These are phyloP conservation scores for Papilio aristodemus DNA, from an alignment of 1,140 invertebrate genomes.

Conservation along the genomic window DNA sequence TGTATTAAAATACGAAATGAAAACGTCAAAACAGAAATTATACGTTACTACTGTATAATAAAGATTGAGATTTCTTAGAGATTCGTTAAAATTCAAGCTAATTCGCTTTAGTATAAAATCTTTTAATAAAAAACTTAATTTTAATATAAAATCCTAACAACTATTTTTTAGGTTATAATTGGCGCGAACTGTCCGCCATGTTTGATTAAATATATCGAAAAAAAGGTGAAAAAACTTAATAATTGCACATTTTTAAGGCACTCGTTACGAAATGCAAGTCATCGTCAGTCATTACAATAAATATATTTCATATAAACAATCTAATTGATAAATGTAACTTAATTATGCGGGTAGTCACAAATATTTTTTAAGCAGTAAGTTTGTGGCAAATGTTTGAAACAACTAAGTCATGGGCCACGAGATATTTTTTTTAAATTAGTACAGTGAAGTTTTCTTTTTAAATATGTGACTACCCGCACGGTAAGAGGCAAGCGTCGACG, in stretches of 20 bases:
- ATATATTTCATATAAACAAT: constrained; percentile 25
- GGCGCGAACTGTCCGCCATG: constrained; percentile 14
- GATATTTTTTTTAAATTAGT: no score
- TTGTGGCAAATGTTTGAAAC: no score
- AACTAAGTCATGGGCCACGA: no score
- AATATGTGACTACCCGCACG: not conserved
- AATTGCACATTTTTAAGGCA: constrained; percentile 33
- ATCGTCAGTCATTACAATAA: constrained; percentile 31
- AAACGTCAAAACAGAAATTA: constrained; percentile 32
- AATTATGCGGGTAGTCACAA: constrained; percentile 8
- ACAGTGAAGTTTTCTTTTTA: not conserved
- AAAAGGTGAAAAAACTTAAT: not conserved
- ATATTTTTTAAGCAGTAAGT: no score
- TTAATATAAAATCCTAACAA: constrained; percentile 11
- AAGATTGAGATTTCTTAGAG: constrained; percentile 28
- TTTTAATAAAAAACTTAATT: constrained; percentile 8
- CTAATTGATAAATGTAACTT: constrained; percentile 26
- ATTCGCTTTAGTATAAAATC: not conserved
- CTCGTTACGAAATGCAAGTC: constrained; percentile 30
- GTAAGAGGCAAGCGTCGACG: constrained; percentile 23
- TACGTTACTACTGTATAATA: constrained; percentile 24
- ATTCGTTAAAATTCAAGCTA: not conserved
- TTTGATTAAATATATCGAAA: not conserved
- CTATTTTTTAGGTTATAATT: constrained; percentile 16
- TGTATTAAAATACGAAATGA: not conserved